Base-by-base conservation (phyloP, 64 coral and sea anemone species). In the Dendrophyllia cribrosa region DNA sequence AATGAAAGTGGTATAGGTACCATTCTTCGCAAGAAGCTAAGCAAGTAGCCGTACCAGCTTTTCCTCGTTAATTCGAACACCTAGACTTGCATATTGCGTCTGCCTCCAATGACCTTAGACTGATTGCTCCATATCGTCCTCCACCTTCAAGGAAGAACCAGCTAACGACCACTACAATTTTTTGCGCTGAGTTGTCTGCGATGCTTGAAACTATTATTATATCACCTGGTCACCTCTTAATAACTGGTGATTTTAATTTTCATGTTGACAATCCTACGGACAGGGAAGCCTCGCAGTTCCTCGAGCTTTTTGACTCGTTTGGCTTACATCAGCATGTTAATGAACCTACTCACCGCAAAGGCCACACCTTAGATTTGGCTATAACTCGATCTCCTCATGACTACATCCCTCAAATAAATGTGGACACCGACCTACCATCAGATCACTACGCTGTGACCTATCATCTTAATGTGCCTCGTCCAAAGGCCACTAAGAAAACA, bases 171-270 rank as follows among this genome's bases (percentile, higher is more conserved):
- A 20, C 19, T 34, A 51, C 89, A 12, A 12, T 82, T 21, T 91
- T 91, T 56, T 91, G 82, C 48, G 75, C 69, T 52, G 77, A 82
- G 59, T 81, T 91, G 6, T 22, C 60, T 25, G 22, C 21, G 20
- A 55, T 91, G 9, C 48, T 80, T 43, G 89, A 91, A 56, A 20
- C 81, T 19, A 7, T 91, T 19, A 61, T 34, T 11, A 51, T 21
- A 24, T 48, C 76, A n/a, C 6, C 68, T 82, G 44, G 67, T 19
- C 61, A 20, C 4, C 51, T 91, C 16, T 11, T 91, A 3, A 14
- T 83, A 15, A 34, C 78, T 72, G 89, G 89, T 34, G 89, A 83
- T 60, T 91, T 91, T 46, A 91, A 82, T 83, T 83, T 85, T 25
- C 79, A 92, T 76, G 79, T 92, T 8, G 70, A 92, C 23, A 43